Evolutionary conservation across 53 echinoderm and acorn worm genomes (phyloP).

Genomic region (Zoroaster sp.): DNA sequence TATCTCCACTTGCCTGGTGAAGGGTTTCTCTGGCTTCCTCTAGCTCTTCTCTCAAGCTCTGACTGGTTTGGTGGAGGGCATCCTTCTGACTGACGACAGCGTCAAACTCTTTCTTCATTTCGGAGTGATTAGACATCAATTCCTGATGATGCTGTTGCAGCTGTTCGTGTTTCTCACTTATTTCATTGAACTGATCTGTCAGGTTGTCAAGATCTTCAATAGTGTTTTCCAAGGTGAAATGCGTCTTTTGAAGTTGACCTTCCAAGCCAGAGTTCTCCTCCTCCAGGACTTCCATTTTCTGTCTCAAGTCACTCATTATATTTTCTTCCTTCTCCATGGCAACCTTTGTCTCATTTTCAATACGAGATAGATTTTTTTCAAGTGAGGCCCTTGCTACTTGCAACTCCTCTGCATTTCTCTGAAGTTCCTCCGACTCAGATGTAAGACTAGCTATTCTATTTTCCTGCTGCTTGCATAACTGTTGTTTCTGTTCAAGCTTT

Average conservation of each 20-base stretch:
- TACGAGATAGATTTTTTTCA: slow-evolving; percentile 21
- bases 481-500: slow-evolving; percentile 18
- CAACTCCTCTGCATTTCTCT: background rate
- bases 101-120: slow-evolving; percentile 56
- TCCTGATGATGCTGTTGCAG: slow-evolving; percentile 45
- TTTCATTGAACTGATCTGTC: slow-evolving; percentile 49
- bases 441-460: background rate
- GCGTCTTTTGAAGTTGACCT: slow-evolving; percentile 28
- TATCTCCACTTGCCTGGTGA: slow-evolving; percentile 36
- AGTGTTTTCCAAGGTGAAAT: slow-evolving; percentile 64
- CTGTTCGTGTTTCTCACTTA: slow-evolving; percentile 45
- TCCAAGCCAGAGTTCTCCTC: slow-evolving; percentile 44
- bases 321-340: background rate
- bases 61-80: slow-evolving; percentile 8
- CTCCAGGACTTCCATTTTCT: background rate
- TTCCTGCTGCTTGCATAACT: slow-evolving; percentile 32
- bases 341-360: slow-evolving; percentile 1
- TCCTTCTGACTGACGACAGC: slow-evolving; percentile 53
- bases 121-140: slow-evolving; percentile 17
- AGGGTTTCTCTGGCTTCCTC: slow-evolving; percentile 41
- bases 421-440: slow-evolving; percentile 8
- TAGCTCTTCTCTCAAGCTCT: slow-evolving; percentile 30
- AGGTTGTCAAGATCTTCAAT: slow-evolving; percentile 72
- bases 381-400: slow-evolving; percentile 1
- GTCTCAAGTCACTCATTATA: slow-evolving; percentile 18